Evolutionary conservation across 2,113 vertebrate species (phyloP).

Genomic region (Sinocyclocheilus rhinocerous): DNA sequence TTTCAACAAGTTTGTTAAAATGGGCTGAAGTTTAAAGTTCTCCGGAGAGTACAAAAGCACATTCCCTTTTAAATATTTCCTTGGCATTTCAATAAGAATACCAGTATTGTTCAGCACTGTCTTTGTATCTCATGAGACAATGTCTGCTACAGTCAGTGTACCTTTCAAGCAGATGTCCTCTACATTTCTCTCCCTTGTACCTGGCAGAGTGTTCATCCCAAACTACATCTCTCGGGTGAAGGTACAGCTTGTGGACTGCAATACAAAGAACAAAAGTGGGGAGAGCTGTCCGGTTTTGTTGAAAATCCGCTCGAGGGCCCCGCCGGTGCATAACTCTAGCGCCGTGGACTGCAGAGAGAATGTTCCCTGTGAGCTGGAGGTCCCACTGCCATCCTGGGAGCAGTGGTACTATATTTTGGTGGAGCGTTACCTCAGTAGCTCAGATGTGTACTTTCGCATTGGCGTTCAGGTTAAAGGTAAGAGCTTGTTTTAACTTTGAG

Average conservation of each 20-base stretch:
- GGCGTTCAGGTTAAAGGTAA: conserved; percentile 89
- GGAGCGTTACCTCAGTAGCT: conserved; percentile 81
- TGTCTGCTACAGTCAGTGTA: neutral
- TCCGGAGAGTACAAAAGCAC: neutral
- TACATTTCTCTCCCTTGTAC: conserved; percentile 37
- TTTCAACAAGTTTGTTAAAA: neutral
- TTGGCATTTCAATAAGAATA: neutral
- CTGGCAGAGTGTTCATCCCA: conserved; percentile 90
- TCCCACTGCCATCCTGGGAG: conserved; percentile 89
- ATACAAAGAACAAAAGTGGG: conserved; percentile 70
- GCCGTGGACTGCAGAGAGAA: conserved; percentile 83
- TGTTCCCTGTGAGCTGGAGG: conserved; percentile 81
- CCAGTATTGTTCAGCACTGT: neutral
- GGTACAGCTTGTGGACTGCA: conserved; percentile 87
- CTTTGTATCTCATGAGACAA: neutral
- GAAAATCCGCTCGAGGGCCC: conserved; percentile 89
- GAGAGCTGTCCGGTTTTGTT: conserved; percentile 87
- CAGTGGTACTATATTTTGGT: conserved; percentile 97
- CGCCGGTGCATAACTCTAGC: conserved; percentile 94
- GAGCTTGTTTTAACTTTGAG: conserved; percentile 41
- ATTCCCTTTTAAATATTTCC: neutral
- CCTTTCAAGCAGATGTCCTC: neutral
- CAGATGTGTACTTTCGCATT: conserved; percentile 86
- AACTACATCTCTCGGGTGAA: conserved; percentile 90
- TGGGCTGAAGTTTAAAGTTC: neutral